Evolutionary conservation across 35 echinoderm and acorn worm genomes (phyloP), one percentile per base, ranked within the genome.

Genomic region (Lytechinus pictus): DNA sequence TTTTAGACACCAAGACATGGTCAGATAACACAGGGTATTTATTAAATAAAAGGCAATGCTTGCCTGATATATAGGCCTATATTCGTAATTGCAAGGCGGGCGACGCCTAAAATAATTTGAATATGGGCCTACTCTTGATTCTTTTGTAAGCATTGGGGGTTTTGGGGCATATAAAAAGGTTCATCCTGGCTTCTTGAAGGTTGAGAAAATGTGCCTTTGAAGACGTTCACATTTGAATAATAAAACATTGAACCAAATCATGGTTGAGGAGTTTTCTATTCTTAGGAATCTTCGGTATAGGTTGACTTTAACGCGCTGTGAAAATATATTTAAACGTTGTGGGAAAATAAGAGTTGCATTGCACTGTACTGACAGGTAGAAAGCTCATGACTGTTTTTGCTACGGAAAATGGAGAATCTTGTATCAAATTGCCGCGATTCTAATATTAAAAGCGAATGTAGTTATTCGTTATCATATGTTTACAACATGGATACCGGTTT

Each of bases 401-500:
- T 79, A 8, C 7, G 14, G n/a, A 79, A 71, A n/a, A 79, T 79
- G 66, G 66, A 79, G 66, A 16, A 79, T n/a, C 19, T 14, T 79
- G 16, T n/a, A 79, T 24, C 66, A 19, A 24, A 19, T 79, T 7
- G 19, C 66, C 21, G 66, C n/a, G 66, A 79, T 79, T 79, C 19
- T 4, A 79, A 79, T 5, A 4, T 7, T 79, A 24, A 16, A 24
- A 79, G n/a, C 66, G 66, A 24, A 7, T 79, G 8, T 24, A 79
- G 21, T 90, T 54, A 90, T 90, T 54, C 88, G 1, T n/a, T 90
- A 54, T 44, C 88, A 6, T 90, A 90, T 33, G 52, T 90, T 52
- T 54, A 90, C 88, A 90, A 90, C 28, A 44, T 90, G 28, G 88
- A 90, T 29, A 90, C 88, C 0, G 88, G 88, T 9, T 90, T 90